A percentile compares a stretch with the other conserved stretches of the same genome.
phyloP scores from a whole-genome alignment of 2,888 invertebrate species.

The Pemphredon lugubris region DNA sequence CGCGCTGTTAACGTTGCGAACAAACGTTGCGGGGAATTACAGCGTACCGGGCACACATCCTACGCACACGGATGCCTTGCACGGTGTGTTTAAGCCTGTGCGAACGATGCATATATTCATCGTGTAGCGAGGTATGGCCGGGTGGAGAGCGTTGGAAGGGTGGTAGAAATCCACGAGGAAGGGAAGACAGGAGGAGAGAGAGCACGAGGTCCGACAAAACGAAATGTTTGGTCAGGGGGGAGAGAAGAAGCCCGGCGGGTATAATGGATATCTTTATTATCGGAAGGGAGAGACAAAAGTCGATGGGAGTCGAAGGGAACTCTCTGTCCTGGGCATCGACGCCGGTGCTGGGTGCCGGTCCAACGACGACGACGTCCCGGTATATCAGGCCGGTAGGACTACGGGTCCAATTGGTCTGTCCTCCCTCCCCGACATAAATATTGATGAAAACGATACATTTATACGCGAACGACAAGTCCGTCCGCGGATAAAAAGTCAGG shows the following conservation, averaged over 20 bases:
- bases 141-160: slow-evolving; percentile 40
- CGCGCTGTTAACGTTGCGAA: too few species aligned
- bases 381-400: slow-evolving; percentile 50
- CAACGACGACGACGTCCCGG: slow-evolving; percentile 21
- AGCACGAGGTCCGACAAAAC: slow-evolving; percentile 47
- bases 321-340: slow-evolving; percentile 36
- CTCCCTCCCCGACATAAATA: slow-evolving; percentile 69
- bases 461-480: slow-evolving; percentile 76
- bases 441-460: slow-evolving; percentile 78
- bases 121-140: slow-evolving; percentile 3
- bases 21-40: too few species aligned
- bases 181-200: slow-evolving; percentile 34
- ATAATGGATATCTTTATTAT: slow-evolving; percentile 74
- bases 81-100: neutral
- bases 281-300: slow-evolving; percentile 49
- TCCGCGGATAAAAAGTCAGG: slow-evolving; percentile 70
- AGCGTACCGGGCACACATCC: too few species aligned
- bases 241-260: slow-evolving; percentile 60
- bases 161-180: slow-evolving; percentile 35
- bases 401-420: slow-evolving; percentile 69
- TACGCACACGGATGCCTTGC: too few species aligned
- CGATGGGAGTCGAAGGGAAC: slow-evolving; percentile 50
- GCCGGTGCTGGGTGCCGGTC: slow-evolving; percentile 23
- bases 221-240: slow-evolving; percentile 49
- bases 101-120: slow-evolving; percentile 33